A percentile compares a stretch with the other conserved stretches of the same genome.
Conservation (phyloP, 2,797 vertebrate genomes). For the Thamnophis elegans region DNA sequence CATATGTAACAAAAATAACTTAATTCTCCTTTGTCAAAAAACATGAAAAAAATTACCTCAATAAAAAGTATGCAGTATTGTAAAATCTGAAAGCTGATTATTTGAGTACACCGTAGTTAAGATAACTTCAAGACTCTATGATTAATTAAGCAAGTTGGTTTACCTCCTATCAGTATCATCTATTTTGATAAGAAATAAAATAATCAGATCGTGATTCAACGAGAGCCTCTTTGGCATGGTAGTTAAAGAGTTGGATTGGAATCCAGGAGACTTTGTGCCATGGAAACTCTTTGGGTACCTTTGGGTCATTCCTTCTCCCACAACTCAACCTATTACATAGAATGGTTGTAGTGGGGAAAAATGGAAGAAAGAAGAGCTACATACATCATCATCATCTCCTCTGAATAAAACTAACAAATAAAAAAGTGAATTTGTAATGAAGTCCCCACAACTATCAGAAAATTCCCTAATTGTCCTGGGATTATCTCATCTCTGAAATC, state of each 20-base stretch:
- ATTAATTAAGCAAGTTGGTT: neutral
- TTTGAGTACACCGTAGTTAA: neutral
- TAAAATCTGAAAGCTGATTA: neutral
- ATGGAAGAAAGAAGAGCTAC: neutral
- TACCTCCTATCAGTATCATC: neutral
- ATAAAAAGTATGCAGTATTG: neutral
- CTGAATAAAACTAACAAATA: neutral
- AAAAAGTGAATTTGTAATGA: neutral
- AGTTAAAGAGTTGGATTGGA: neutral
- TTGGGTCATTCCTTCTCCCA: neutral
- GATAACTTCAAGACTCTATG: neutral
- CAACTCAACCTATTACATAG: neutral
- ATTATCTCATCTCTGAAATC: neutral
- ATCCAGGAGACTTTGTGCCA: neutral
- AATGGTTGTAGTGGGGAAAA: neutral
- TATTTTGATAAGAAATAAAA: neutral
- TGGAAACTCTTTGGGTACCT: neutral
- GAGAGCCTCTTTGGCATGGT: neutral
- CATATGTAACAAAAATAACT: neutral
- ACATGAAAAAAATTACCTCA: neutral
- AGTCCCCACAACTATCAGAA: neutral
- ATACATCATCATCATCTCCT: neutral
- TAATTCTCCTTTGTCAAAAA: neutral
- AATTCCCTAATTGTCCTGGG: neutral
- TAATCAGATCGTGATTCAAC: neutral